phyloP scores from a whole-genome alignment of 2,888 invertebrate genomes.

The Eurois occulta region DNA sequence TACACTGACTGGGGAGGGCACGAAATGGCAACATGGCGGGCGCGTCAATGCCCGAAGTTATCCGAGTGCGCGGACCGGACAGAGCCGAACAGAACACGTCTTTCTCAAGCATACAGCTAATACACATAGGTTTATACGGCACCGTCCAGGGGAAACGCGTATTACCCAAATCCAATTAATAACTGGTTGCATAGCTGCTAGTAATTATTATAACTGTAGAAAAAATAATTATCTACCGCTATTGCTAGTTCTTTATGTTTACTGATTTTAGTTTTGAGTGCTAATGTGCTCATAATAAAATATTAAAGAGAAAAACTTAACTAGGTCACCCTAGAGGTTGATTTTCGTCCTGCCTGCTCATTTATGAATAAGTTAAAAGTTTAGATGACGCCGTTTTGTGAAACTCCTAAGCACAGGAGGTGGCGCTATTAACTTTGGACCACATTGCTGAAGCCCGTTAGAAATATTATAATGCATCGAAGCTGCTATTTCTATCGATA shows the following conservation, averaged over 20 bases:
- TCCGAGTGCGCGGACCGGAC: constrained; percentile 68
- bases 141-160: constrained; percentile 42
- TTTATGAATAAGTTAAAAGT: background rate
- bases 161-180: constrained; percentile 47
- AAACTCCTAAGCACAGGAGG: background rate
- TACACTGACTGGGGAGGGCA: constrained; percentile 69
- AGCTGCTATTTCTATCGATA: constrained; percentile 6
- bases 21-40: constrained; percentile 62
- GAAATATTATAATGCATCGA: constrained; percentile 22
- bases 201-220: constrained; percentile 23
- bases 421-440: constrained; percentile 22
- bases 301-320: background rate
- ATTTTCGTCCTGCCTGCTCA: background rate
- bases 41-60: constrained; percentile 68
- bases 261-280: background rate
- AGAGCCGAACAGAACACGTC: constrained; percentile 68
- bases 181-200: constrained; percentile 47
- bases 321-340: background rate
- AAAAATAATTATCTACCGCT: background rate
- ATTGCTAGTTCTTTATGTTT: background rate
- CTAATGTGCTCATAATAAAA: background rate
- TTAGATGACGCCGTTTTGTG: background rate
- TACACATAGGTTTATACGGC: background rate
- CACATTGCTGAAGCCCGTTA: constrained; percentile 26
- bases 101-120: constrained; percentile 38